A percentile compares a stretch with the other conserved stretches of the same genome.
Evolutionary conservation across 2,113 vertebrate genomes (phyloP).

Genomic region (Sebastes schlegelii): DNA sequence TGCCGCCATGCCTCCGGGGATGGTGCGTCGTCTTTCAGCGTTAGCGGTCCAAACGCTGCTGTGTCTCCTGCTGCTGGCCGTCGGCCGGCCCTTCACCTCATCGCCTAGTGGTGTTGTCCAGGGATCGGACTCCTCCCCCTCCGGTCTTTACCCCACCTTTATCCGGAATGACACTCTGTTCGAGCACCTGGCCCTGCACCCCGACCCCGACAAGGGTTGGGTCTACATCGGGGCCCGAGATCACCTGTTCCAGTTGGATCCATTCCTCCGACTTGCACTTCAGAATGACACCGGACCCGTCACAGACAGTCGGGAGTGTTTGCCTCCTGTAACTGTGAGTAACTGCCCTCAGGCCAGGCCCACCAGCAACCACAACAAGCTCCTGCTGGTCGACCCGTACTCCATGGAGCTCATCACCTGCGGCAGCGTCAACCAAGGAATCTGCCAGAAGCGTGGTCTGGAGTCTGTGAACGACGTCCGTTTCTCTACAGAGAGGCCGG

Average conservation of each 20-base stretch:
- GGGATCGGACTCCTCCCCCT: constrained; percentile 58
- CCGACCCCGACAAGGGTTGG: constrained; percentile 86
- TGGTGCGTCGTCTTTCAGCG: constrained; percentile 77
- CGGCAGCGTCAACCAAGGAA: constrained; percentile 94
- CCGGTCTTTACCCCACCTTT: constrained; percentile 82
- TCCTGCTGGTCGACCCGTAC: constrained; percentile 89
- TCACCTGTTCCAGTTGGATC: constrained; percentile 94
- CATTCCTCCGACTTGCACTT: constrained; percentile 88
- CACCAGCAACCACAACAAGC: constrained; percentile 95
- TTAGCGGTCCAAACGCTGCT: constrained; percentile 62
- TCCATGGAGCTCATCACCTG: constrained; percentile 92
- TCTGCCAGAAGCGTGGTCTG: constrained; percentile 93
- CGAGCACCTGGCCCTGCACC: constrained; percentile 92
- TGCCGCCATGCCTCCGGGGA: constrained; percentile 93
- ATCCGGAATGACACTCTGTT: constrained; percentile 86
- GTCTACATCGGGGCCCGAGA: constrained; percentile 94
- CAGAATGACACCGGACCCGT: constrained; percentile 89
- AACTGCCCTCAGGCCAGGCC: constrained; percentile 91
- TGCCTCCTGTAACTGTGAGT: constrained; percentile 89
- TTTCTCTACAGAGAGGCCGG: constrained; percentile 90
- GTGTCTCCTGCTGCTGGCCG: constrained; percentile 74
- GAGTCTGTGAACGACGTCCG: constrained; percentile 81
- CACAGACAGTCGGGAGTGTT: constrained; percentile 93
- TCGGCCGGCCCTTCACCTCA: constrained; percentile 71
- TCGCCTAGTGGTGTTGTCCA: constrained; percentile 68